A percentile compares a stretch with the other conserved stretches of the same genome.
Evolutionary conservation across 2,797 vertebrate genomes (phyloP).

Genomic region (Buphagus erythrorhynchus): DNA sequence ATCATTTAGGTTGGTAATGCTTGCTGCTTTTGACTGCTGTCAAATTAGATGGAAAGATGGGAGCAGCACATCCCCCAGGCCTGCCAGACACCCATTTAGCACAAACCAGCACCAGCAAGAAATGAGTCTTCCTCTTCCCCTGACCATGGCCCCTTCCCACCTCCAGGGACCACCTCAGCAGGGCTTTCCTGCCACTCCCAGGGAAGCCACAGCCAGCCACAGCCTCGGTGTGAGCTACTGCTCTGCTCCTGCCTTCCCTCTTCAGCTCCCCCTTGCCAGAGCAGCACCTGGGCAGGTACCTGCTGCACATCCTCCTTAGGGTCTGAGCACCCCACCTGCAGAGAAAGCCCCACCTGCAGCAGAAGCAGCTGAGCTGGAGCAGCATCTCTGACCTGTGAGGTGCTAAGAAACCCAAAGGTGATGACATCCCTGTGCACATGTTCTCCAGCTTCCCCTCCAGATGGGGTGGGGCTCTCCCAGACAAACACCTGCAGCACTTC

Average conservation of each 20-base stretch:
- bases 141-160: neutral
- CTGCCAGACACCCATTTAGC: neutral
- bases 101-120: fast-evolving
- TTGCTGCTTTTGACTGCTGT: neutral
- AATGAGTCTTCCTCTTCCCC: neutral
- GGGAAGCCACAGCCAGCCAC: neutral
- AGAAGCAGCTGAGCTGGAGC: neutral
- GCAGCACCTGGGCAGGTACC: neutral
- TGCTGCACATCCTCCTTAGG: fast-evolving
- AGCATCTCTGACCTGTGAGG: neutral
- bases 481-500: neutral
- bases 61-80: neutral
- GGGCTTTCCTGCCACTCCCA: neutral
- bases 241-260: neutral
- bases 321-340: neutral
- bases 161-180: neutral
- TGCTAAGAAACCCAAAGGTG: neutral
- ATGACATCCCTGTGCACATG: neutral
- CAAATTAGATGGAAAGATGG: too few relatives aligned
- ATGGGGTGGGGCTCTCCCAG: neutral
- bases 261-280: neutral
- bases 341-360: neutral
- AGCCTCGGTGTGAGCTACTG: neutral
- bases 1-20: neutral
- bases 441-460: neutral